These are phyloP conservation scores for Agonopterix subpropinquella DNA, from an alignment of 2,888 invertebrate genomes.

Conservation along the genomic window DNA sequence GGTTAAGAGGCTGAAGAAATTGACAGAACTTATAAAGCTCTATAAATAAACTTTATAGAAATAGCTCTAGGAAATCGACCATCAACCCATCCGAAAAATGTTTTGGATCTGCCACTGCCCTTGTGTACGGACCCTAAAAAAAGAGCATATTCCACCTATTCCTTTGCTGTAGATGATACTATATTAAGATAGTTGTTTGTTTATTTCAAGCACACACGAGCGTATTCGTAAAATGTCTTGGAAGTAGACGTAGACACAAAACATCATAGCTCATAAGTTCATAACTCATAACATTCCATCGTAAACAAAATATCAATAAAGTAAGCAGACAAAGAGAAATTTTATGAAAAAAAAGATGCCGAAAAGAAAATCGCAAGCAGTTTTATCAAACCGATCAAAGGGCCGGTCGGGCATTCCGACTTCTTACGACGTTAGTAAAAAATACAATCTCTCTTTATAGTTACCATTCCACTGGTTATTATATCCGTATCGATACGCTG, in stretches of 20 bases:
- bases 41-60: too few species aligned
- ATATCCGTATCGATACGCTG: constrained; percentile 68
- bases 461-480: constrained; percentile 75
- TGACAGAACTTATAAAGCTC: too few species aligned
- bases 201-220: too few species aligned
- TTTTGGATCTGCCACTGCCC: too few species aligned
- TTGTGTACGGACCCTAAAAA: too few species aligned
- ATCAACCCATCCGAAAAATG: too few species aligned
- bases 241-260: background rate
- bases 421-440: constrained; percentile 75
- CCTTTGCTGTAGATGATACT: too few species aligned
- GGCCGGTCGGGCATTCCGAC: constrained; percentile 71
- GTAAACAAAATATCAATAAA: constrained; percentile 53
- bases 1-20: too few species aligned
- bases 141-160: too few species aligned
- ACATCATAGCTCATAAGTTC: background rate
- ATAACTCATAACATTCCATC: constrained; percentile 32
- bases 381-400: constrained; percentile 74
- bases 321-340: constrained; percentile 39
- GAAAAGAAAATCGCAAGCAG: constrained; percentile 55
- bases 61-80: too few species aligned
- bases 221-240: too few species aligned
- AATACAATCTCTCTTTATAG: constrained; percentile 75
- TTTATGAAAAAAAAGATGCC: constrained; percentile 37
- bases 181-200: too few species aligned